Conservation (phyloP, 2,888 invertebrate genomes). For the Masnerella sp. region DNA sequence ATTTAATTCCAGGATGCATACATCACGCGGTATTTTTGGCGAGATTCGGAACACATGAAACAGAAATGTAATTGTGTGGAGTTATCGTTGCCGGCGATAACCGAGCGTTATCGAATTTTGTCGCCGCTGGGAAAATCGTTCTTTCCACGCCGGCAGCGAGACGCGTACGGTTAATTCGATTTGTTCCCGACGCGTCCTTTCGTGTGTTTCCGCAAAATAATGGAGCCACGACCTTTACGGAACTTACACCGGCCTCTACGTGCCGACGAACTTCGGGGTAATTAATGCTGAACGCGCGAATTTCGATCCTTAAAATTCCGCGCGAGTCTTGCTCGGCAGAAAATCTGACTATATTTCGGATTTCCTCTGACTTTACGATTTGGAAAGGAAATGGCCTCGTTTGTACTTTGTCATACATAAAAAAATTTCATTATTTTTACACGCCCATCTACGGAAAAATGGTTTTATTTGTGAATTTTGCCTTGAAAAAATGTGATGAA, state of each 20-base stretch:
- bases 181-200: slow-evolving; percentile 37
- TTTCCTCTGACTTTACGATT: slow-evolving; percentile 8
- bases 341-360: slow-evolving; percentile 31
- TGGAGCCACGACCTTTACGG: slow-evolving; percentile 43
- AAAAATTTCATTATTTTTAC: too few relatives aligned
- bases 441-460: too few relatives aligned
- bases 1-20: slow-evolving; percentile 30
- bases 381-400: slow-evolving; percentile 16
- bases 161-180: slow-evolving; percentile 57
- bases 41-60: slow-evolving; percentile 38
- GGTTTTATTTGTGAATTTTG: not conserved
- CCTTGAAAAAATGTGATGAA: slow-evolving; percentile 9
- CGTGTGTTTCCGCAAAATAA: slow-evolving; percentile 47
- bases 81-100: slow-evolving; percentile 43
- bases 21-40: slow-evolving; percentile 27
- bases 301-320: slow-evolving; percentile 48
- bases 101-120: slow-evolving; percentile 56
- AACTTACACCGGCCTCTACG: slow-evolving; percentile 42
- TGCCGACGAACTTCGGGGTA: slow-evolving; percentile 37
- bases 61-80: slow-evolving; percentile 34
- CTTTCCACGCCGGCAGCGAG: slow-evolving; percentile 32
- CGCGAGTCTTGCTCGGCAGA: slow-evolving; percentile 15
- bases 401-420: slow-evolving; percentile 14
- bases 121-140: slow-evolving; percentile 48
- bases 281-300: slow-evolving; percentile 51